Evolutionary conservation across 2,797 vertebrate species (phyloP).

Genomic region (Echiichthys vipera): DNA sequence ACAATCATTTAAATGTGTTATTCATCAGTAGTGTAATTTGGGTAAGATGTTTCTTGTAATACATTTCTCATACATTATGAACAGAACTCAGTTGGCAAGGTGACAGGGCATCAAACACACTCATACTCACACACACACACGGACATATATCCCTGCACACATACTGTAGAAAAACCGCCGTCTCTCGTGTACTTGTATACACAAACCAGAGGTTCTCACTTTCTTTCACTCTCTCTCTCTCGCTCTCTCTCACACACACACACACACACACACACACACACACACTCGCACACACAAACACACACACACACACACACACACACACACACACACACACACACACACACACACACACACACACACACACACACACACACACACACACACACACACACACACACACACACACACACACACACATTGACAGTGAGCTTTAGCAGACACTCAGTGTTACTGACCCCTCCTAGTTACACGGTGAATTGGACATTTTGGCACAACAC

Average conservation of each 20-base stretch:
- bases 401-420: constrained; percentile 19
- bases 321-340: no score
- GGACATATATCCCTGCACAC: constrained; percentile 16
- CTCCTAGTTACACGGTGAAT: constrained; percentile 54
- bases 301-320: constrained; percentile 15
- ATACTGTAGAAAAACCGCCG: constrained; percentile 38
- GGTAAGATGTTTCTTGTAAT: not conserved
- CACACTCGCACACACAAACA: not conserved
- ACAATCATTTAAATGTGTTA: not conserved
- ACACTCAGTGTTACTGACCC: constrained; percentile 58
- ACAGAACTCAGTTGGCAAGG: constrained; percentile 22
- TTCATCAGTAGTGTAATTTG: not conserved
- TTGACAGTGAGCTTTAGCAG: constrained; percentile 27
- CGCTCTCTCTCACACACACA: not conserved
- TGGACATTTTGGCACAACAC: constrained; percentile 22
- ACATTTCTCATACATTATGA: not conserved
- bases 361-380: not conserved
- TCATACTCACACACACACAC: constrained; percentile 16
- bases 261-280: not conserved
- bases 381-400: not conserved
- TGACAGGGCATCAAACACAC: constrained; percentile 25
- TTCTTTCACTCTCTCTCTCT: not conserved
- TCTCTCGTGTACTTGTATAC: constrained; percentile 43
- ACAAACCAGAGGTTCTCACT: constrained; percentile 36
- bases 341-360: not conserved